phyloP scores from a whole-genome alignment of 2,888 invertebrate genomes.

The Zele albiditarsus region DNA sequence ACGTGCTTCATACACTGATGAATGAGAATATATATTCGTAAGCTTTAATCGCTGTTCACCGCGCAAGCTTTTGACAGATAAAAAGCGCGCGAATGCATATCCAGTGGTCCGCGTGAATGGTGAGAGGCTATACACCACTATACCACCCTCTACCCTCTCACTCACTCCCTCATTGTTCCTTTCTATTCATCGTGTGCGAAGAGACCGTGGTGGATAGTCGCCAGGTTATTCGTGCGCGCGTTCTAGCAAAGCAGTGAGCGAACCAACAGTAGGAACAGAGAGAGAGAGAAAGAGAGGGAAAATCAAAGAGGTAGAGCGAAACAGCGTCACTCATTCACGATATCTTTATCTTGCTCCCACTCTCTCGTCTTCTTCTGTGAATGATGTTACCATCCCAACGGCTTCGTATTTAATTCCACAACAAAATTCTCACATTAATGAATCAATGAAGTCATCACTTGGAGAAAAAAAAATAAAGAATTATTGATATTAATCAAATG shows the following conservation, averaged over 20 bases:
- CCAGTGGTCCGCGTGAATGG: conserved; percentile 51
- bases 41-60: background rate
- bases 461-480: background rate
- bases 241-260: background rate
- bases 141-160: background rate
- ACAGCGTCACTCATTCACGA: conserved; percentile 29
- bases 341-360: conserved; percentile 15
- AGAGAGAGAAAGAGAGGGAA: background rate
- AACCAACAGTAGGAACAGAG: background rate
- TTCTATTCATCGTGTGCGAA: conserved; percentile 6
- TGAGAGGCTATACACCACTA: conserved; percentile 22
- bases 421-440: background rate
- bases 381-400: background rate
- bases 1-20: background rate
- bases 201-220: background rate
- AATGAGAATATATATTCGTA: background rate
- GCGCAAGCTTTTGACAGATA: conserved; percentile 12
- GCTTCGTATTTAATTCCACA: background rate
- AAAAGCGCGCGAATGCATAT: conserved; percentile 37
- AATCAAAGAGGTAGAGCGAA: background rate
- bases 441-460: background rate
- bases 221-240: conserved; percentile 30
- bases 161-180: conserved; percentile 11
- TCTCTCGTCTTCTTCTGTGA: background rate
- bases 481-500: no score